Conservation (phyloP, 2,888 invertebrate species). For the Phragmatobia fuliginosa region DNA sequence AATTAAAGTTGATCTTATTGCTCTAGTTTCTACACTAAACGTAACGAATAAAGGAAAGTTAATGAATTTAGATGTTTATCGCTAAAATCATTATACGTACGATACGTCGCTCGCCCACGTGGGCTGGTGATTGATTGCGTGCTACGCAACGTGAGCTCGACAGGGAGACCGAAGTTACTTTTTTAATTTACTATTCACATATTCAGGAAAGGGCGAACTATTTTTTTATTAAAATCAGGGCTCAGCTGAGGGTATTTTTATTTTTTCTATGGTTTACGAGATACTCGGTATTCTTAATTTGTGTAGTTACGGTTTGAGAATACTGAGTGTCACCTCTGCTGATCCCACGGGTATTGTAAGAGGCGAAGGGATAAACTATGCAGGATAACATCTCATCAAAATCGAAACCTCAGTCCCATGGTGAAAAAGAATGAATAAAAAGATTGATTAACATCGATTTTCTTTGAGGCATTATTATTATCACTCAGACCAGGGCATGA, state of each 20-base stretch:
- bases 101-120: slow-evolving; percentile 37
- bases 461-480: no score
- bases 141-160: slow-evolving; percentile 20
- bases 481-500: no score
- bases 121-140: slow-evolving; percentile 40
- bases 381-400: no score
- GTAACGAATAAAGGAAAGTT: slow-evolving; percentile 12
- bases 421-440: no score
- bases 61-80: slow-evolving; percentile 39
- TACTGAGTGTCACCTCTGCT: no score
- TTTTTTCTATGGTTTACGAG: not conserved
- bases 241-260: not conserved
- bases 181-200: not conserved
- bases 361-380: no score
- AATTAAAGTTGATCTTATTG: slow-evolving; percentile 12
- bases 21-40: slow-evolving; percentile 13
- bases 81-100: slow-evolving; percentile 34
- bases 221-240: not conserved
- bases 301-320: no score
- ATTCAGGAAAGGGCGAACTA: no score
- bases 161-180: slow-evolving; percentile 26
- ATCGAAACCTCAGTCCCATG: no score
- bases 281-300: no score
- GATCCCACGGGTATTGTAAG: no score
- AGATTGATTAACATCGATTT: no score